Percentiles rank a stretch among this genome's conserved stretches.
Evolutionary conservation across 2,113 vertebrate genomes (phyloP).

Genomic region (Boleophthalmus pectinirostris): DNA sequence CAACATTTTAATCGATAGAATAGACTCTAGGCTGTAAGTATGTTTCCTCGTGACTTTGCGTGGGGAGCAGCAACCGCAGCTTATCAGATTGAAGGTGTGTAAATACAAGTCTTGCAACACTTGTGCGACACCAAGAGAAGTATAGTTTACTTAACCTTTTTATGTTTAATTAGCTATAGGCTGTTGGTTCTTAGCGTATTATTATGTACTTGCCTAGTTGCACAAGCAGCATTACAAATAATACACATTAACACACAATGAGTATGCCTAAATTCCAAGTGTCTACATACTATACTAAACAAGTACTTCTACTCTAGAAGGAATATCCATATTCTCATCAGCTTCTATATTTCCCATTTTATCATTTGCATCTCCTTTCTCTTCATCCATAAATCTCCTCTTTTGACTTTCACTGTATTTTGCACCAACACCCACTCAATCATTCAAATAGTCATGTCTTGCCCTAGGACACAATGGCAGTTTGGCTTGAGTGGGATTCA

Average conservation of each 20-base stretch:
- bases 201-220: not conserved
- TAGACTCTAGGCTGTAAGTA: constrained; percentile 12
- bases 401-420: too few species aligned
- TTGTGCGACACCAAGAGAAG: not conserved
- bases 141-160: not conserved
- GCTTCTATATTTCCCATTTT: too few species aligned
- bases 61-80: constrained; percentile 82
- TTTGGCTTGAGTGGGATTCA: too few species aligned
- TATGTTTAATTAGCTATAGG: not conserved
- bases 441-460: too few species aligned
- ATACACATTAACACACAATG: not conserved
- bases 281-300: too few species aligned
- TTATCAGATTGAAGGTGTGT: constrained; percentile 86
- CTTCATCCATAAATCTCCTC: too few species aligned
- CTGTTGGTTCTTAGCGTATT: not conserved
- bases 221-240: not conserved
- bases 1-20: not conserved
- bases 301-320: too few species aligned
- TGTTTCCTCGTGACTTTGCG: constrained; percentile 83
- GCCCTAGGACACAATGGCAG: too few species aligned
- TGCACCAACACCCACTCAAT: too few species aligned
- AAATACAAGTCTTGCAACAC: not conserved
- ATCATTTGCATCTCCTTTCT: too few species aligned
- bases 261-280: too few species aligned
- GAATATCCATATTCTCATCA: too few species aligned